Evolutionary conservation across 2,113 vertebrate species (phyloP), one percentile per base, ranked within the genome.

Genomic region (Corvus hawaiiensis): DNA sequence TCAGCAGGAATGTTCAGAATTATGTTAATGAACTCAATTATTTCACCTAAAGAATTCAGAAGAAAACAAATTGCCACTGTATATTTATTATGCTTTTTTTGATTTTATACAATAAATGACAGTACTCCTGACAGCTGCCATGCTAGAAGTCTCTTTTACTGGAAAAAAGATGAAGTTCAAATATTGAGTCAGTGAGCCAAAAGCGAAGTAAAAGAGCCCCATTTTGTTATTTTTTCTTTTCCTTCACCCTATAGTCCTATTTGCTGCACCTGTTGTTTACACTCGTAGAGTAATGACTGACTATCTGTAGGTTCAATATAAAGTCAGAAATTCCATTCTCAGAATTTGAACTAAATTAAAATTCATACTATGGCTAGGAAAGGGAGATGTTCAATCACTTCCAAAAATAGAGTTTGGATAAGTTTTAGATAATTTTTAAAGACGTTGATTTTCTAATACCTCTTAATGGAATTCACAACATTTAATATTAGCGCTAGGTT

Each of bases 151-250:
- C 6, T 48, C 13, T 51, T 32, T 43, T 59, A 3, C 10, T 62
- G 9, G 20, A 26, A 32, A n/a, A 87, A 44, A 35, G 51, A 15
- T 19, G 22, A 41, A 5, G 1, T n/a, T 73, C 49, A 68, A 63
- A 85, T 79, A 54, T 8, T 67, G 22, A 78, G 51, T 52, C 13
- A 41, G 22, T 43, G 28, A 90, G 28, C 14, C 16, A 30, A 66
- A 87, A 89, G 2, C 37, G 8, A 89, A 71, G 27, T 30, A 11
- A 84, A 20, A 13, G 66, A 7, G 0, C 0, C 2, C 6, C 8
- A 26, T 2, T 37, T 13, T 19, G 8, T 55, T 56, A 54, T n/a
- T 43, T 71, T 64, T 32, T 67, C 4, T 75, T 51, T 72, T 59
- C 16, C 20, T 54, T 63, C 37, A 71, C 64, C 22, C 7, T 11